Conservation (phyloP, 2,113 vertebrate genomes). For the Bettongia penicillata region DNA sequence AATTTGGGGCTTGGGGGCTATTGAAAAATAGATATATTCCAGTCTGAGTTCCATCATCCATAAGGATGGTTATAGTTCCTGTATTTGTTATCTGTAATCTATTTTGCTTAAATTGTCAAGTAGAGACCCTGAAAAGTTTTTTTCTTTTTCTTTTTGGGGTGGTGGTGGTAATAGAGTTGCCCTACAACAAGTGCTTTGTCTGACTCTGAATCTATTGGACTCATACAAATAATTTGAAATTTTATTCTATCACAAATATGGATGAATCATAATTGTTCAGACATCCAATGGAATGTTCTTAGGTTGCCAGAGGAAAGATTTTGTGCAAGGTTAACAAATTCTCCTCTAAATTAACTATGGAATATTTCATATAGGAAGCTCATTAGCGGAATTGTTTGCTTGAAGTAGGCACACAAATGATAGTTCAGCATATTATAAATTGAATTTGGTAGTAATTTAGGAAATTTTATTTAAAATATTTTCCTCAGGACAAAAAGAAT, state of each 20-base stretch:
- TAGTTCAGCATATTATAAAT: neutral
- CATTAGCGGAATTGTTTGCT: neutral
- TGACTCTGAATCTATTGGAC: slow-evolving; percentile 7
- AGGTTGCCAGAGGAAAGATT: slow-evolving; percentile 4
- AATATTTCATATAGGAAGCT: neutral
- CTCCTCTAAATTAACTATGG: neutral
- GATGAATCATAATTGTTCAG: slow-evolving; percentile 13
- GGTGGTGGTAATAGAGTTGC: neutral
- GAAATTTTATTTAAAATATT: neutral
- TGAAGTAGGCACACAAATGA: neutral
- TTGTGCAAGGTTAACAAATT: neutral
- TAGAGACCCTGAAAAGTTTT: slow-evolving; percentile 19
- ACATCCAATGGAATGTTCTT: slow-evolving; percentile 31
- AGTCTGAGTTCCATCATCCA: neutral
- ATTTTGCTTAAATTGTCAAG: slow-evolving; percentile 35
- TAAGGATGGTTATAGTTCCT: slow-evolving; percentile 13
- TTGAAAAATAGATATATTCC: slow-evolving; percentile 34
- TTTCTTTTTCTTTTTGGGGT: neutral
- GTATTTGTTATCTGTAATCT: neutral
- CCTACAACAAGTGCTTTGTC: slow-evolving; percentile 34
- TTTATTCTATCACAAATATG: slow-evolving; percentile 24
- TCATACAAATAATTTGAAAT: slow-evolving; percentile 45
- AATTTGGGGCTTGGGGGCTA: slow-evolving; percentile 53
- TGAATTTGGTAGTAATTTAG: neutral
- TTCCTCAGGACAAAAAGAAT: neutral